Evolutionary conservation across 2,797 vertebrate species (phyloP).

Genomic region (Chaunax sp.): DNA sequence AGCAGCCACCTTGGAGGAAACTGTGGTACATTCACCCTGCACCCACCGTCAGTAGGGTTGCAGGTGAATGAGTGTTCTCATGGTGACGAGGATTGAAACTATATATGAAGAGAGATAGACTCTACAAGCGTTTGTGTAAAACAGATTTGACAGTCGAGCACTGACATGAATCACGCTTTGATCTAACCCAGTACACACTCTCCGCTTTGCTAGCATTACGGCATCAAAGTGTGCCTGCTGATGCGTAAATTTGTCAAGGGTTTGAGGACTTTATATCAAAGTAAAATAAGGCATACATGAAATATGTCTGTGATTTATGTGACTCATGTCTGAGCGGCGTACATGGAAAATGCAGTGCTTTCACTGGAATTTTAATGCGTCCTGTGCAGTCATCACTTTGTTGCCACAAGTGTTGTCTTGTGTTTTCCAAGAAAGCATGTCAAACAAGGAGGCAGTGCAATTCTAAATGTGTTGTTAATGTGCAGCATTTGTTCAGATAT

Average conservation of each 20-base stretch:
- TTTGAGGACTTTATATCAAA: slow-evolving; percentile 34
- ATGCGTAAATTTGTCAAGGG: slow-evolving; percentile 12
- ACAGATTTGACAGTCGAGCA: slow-evolving; percentile 5
- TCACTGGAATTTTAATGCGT: too few relatives aligned
- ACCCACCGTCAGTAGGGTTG: slow-evolving; percentile 7
- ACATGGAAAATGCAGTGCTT: too few relatives aligned
- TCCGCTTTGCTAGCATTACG: slow-evolving; percentile 26
- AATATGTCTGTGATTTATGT: slow-evolving; percentile 10
- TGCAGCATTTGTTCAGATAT: too few relatives aligned
- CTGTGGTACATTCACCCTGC: background rate
- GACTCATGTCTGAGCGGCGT: background rate
- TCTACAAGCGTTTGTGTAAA: slow-evolving; percentile 13
- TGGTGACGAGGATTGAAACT: slow-evolving; percentile 20
- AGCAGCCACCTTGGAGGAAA: slow-evolving; percentile 17
- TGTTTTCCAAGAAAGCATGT: too few relatives aligned
- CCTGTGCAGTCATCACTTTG: too few relatives aligned
- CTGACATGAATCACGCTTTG: slow-evolving; percentile 42
- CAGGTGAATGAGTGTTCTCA: slow-evolving; percentile 1
- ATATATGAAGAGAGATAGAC: slow-evolving; percentile 14
- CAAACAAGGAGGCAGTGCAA: too few relatives aligned
- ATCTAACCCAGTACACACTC: slow-evolving; percentile 17
- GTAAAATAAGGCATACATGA: background rate
- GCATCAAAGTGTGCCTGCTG: slow-evolving; percentile 37
- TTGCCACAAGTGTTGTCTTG: too few relatives aligned
- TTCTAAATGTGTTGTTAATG: too few relatives aligned